phyloP scores from a whole-genome alignment of 2,797 vertebrate genomes.

The Fundulus diaphanus region DNA sequence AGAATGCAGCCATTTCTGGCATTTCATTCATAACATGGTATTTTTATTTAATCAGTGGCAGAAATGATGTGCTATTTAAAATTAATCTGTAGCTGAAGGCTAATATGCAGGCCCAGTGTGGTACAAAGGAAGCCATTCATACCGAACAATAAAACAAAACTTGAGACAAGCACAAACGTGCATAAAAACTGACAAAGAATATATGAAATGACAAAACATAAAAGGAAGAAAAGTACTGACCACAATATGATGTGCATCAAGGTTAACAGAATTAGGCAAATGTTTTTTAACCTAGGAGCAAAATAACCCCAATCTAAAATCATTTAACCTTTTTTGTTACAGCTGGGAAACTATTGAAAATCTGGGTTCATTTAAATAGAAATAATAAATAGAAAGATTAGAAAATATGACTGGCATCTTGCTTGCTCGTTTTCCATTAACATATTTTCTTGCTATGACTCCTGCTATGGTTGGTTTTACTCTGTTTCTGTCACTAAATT shows the following conservation, averaged over 20 bases:
- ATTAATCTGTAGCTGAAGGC: neutral
- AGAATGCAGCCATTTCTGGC: neutral
- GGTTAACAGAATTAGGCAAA: neutral
- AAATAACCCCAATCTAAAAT: neutral
- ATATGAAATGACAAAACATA: neutral
- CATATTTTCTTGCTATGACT: neutral
- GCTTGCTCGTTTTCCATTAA: neutral
- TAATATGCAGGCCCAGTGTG: neutral
- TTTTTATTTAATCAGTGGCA: neutral
- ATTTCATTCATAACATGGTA: neutral
- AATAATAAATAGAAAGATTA: too few species aligned
- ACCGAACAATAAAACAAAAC: neutral
- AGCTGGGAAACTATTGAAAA: neutral
- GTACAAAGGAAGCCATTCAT: neutral
- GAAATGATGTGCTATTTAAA: slow-evolving; percentile 5
- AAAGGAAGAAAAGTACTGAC: neutral
- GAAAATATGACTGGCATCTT: too few species aligned
- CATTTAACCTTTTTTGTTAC: neutral
- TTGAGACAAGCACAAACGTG: neutral
- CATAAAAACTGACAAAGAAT: too few species aligned
- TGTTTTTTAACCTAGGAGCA: neutral
- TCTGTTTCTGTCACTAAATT: neutral
- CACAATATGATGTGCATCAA: neutral
- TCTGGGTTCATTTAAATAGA: neutral
- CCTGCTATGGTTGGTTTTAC: neutral